Evolutionary conservation across 1,140 invertebrate genomes (phyloP), one percentile per base, ranked within the genome.

Genomic region (Bombus pyrosoma): DNA sequence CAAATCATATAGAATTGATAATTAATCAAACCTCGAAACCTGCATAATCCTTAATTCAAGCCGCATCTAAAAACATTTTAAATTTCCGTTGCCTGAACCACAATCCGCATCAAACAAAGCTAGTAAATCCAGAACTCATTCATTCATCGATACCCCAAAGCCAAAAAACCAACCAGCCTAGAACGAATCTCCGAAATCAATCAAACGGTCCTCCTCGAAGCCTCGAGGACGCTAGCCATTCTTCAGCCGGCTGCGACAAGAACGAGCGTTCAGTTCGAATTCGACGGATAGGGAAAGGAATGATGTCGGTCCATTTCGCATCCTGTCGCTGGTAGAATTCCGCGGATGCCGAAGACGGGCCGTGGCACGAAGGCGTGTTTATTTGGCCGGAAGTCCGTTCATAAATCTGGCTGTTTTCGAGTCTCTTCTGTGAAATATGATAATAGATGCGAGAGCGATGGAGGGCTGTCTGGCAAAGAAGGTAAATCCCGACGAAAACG

Each of bases 341-440:
- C 87, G 59, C 53, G 64, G 57, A 91, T 91, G 69, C 90, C 90
- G 87, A 89, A 86, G 91, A 83, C 90, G 69, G 34, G 73, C 69
- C 66, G 64, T 32, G 82, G 66, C 72, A 64, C 57, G 73, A 80
- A 69, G 57, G 84, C 87, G 88, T 92, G 92, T 92, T 92, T 93
- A 92, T 93, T 93, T 92, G 91, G 92, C 89, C 92, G 91, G 91
- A 92, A 93, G 90, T 92, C 90, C 91, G 91, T 93, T 93, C 92
- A 93, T 93, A 93, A 93, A 93, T 93, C 92, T 93, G 90, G 90
- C 92, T 92, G 92, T 93, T 93, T 93, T 93, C 92, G 88, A 93
- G 91, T 89, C 85, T 90, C 91, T 77, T 82, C 62, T 64, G 89
- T 93, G 92, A 93, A 93, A 93, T 93, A 93, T 93, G 91, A 93